Percentiles rank a stretch among this genome's conserved stretches.
These are phyloP conservation scores for Zosterops pallidus DNA, from an alignment of 2,113 vertebrate species.

Conservation along the genomic window DNA sequence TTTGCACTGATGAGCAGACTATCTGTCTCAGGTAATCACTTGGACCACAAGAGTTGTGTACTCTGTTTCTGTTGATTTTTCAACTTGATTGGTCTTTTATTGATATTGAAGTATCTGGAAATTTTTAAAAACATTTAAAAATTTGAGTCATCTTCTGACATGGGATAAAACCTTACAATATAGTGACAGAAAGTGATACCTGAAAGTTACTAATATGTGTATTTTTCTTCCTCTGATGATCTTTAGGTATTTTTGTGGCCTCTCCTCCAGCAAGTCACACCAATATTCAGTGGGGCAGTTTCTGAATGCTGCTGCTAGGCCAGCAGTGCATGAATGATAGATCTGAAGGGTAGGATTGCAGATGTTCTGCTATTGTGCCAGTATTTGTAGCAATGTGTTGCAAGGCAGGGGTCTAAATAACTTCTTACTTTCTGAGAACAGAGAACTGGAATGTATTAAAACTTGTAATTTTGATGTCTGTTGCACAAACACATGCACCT, in stretches of 20 bases:
- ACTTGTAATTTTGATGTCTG: neutral
- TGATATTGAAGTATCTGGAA: neutral
- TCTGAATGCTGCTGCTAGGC: neutral
- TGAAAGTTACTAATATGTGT: neutral
- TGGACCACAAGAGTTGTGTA: neutral
- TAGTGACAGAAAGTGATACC: neutral
- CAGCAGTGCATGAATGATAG: neutral
- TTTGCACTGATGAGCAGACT: neutral
- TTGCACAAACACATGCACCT: neutral
- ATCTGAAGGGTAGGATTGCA: neutral
- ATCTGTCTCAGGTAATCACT: neutral
- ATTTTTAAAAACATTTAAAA: neutral
- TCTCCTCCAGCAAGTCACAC: neutral
- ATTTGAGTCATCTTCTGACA: neutral
- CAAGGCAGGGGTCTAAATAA: neutral
- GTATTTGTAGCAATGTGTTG: neutral
- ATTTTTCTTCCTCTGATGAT: neutral
- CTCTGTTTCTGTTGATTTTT: neutral
- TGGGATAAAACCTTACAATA: neutral
- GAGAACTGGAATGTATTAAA: neutral
- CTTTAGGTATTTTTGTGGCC: neutral
- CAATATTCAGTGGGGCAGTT: neutral
- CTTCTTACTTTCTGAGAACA: neutral
- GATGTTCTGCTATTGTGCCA: neutral
- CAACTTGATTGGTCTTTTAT: neutral